These are phyloP conservation scores for Dione vanillae DNA, from an alignment of 2,888 invertebrate genomes.

Conservation along the genomic window DNA sequence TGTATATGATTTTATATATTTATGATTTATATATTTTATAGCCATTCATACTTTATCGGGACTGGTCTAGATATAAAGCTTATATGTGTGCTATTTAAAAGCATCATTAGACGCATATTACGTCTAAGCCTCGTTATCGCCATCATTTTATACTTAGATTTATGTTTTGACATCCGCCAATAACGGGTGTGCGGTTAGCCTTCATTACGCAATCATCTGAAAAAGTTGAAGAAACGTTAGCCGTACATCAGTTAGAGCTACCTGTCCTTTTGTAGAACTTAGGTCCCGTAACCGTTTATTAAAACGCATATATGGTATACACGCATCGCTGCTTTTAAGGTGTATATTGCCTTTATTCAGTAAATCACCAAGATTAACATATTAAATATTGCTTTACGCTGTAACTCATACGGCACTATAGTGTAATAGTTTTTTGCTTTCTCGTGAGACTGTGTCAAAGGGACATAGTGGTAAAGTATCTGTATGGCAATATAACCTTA, in stretches of 20 bases:
- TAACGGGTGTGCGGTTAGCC: constrained; percentile 43
- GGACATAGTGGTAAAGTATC: not conserved
- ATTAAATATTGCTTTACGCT: not conserved
- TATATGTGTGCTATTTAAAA: constrained; percentile 1
- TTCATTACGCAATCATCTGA: constrained; percentile 45
- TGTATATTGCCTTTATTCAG: constrained; percentile 38
- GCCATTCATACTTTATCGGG: not conserved
- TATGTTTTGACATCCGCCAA: constrained; percentile 36
- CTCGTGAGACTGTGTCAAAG: not conserved
- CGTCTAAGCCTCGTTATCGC: constrained; percentile 20
- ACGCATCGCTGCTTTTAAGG: constrained; percentile 35
- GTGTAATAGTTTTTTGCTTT: not conserved
- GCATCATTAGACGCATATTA: constrained; percentile 10
- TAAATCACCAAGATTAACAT: constrained; percentile 36
- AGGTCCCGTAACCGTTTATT: constrained; percentile 45
- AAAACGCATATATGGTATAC: constrained; percentile 42
- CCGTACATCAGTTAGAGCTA: constrained; percentile 37
- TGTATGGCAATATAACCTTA: not conserved
- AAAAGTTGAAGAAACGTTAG: constrained; percentile 46
- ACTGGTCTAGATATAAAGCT: not conserved
- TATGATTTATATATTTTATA: too few species aligned
- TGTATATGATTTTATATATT: constrained; percentile 9
- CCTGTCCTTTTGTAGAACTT: constrained; percentile 43
- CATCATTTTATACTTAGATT: constrained; percentile 29
- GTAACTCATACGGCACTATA: not conserved